Evolutionary conservation across 2,797 vertebrate genomes (phyloP), one percentile per base, ranked within the genome.

Genomic region (Aselliscus stoliczkanus): DNA sequence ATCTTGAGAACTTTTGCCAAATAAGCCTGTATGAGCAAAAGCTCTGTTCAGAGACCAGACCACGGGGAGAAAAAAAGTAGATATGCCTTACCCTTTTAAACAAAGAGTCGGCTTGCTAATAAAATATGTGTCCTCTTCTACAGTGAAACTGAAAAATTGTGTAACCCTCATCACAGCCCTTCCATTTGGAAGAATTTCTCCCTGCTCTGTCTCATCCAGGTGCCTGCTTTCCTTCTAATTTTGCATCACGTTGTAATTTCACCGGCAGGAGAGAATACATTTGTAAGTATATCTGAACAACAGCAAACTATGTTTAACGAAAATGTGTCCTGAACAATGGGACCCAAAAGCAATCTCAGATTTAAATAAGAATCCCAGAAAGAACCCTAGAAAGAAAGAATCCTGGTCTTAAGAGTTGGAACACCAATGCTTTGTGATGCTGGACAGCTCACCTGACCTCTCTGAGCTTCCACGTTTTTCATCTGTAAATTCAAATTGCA

Each of bases 1-100:
- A 47, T 27, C 27, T 84, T 89, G 62, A 95, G 62, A 60, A 95
- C 17, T 27, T 88, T 88, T 34, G 60, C 60, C 86, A 69, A 86
- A 25, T 23, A 31, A 52, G 31, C 34, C 31, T 29, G n/a, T 23
- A 8, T 39, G 58, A 80, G 44, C 1, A 3, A 58, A 87, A 65
- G 14, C 31, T 58, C 76, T 80, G n/a, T 29, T 88, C 76, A 69
- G 84, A 90, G 65, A 75, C 34, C 13, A 54, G 72, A 34, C 37
- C 9, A 0, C 7, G 15, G 50, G 44, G 39, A n/a, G 60, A 10
- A 23, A 37, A 56, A 47, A 56, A 47, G 42, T 9, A 72, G 44
- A 50, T 31, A 9, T 25, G 10, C 5, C 44, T 73, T 39, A 50
- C 2, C 37, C 72, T 88, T 93, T 85, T 80, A 89, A 88, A 42